phyloP scores from a whole-genome alignment of 2,888 invertebrate species.

The Perdita meconis region DNA sequence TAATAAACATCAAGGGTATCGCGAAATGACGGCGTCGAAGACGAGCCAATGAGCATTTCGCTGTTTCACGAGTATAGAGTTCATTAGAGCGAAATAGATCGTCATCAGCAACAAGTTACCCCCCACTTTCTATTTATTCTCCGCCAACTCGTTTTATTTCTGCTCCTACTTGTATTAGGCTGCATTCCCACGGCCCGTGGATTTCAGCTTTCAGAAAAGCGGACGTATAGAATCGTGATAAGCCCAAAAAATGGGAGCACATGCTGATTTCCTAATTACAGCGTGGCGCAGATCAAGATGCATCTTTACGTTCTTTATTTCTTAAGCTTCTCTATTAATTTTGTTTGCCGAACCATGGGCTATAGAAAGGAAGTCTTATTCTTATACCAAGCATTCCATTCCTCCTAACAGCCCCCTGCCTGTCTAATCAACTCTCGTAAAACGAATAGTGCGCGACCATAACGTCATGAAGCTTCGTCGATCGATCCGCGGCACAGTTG shows the following conservation, averaged over 20 bases:
- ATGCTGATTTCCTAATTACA: too few relatives aligned
- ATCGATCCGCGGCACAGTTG: slow-evolving; percentile 42
- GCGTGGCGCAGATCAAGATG: too few relatives aligned
- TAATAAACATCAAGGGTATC: background rate
- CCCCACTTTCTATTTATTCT: slow-evolving; percentile 26
- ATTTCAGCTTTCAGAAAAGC: too few relatives aligned
- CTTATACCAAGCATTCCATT: too few relatives aligned
- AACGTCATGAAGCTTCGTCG: slow-evolving; percentile 57
- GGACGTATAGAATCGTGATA: too few relatives aligned
- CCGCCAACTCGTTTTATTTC: slow-evolving; percentile 20
- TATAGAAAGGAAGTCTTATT: too few relatives aligned
- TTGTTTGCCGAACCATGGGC: too few relatives aligned
- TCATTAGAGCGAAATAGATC: background rate
- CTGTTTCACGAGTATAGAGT: background rate
- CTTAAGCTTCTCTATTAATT: too few relatives aligned
- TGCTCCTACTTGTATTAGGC: slow-evolving; percentile 7
- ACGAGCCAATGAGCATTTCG: background rate
- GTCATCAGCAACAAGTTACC: slow-evolving; percentile 23
- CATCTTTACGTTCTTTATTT: too few relatives aligned
- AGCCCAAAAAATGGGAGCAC: too few relatives aligned
- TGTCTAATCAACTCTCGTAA: slow-evolving; percentile 34
- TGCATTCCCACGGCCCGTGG: too few relatives aligned
- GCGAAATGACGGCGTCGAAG: background rate
- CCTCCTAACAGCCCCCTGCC: slow-evolving; percentile 15
- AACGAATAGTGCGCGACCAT: slow-evolving; percentile 34